These are phyloP conservation scores for Meloidogyne chitwoodi DNA, from an alignment of 1,140 invertebrate genomes.

Conservation along the genomic window DNA sequence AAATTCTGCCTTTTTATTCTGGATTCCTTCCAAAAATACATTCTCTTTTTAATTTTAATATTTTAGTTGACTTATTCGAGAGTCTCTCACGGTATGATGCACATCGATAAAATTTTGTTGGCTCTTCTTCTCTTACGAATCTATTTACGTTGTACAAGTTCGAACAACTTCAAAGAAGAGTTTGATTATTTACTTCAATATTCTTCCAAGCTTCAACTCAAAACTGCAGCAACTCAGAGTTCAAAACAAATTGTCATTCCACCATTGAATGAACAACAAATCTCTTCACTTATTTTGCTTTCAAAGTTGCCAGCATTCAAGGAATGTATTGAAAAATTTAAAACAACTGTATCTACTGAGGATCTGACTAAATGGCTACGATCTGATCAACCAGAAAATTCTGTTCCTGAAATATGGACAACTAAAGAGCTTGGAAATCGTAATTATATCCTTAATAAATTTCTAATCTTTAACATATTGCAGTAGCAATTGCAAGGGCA, in stretches of 20 bases:
- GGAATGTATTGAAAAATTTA: slow-evolving; percentile 62
- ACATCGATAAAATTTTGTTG: slow-evolving; percentile 89
- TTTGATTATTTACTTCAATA: slow-evolving; percentile 83
- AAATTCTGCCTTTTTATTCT: too few species aligned
- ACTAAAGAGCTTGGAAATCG: slow-evolving; percentile 72
- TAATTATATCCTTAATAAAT: slow-evolving; percentile 22
- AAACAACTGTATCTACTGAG: slow-evolving; percentile 47
- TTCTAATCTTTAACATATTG: slow-evolving; percentile 46
- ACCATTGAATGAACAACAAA: slow-evolving; percentile 48
- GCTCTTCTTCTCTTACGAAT: slow-evolving; percentile 87
- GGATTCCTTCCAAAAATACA: neutral
- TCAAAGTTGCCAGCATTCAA: slow-evolving; percentile 75
- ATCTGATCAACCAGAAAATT: slow-evolving; percentile 80
- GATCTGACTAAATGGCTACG: slow-evolving; percentile 84
- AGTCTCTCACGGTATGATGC: slow-evolving; percentile 91
- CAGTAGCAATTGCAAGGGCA: slow-evolving; percentile 70
- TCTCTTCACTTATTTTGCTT: slow-evolving; percentile 60
- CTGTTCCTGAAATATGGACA: slow-evolving; percentile 85
- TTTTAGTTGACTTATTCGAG: slow-evolving; percentile 70
- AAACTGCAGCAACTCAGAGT: neutral
- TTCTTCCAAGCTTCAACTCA: slow-evolving; percentile 23
- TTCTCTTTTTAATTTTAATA: neutral
- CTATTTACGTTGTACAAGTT: slow-evolving; percentile 70
- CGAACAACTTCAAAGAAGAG: slow-evolving; percentile 80
- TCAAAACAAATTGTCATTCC: slow-evolving; percentile 2